Evolutionary conservation across 1,140 invertebrate genomes (phyloP).

Genomic region (Sycophaga agraensis): DNA sequence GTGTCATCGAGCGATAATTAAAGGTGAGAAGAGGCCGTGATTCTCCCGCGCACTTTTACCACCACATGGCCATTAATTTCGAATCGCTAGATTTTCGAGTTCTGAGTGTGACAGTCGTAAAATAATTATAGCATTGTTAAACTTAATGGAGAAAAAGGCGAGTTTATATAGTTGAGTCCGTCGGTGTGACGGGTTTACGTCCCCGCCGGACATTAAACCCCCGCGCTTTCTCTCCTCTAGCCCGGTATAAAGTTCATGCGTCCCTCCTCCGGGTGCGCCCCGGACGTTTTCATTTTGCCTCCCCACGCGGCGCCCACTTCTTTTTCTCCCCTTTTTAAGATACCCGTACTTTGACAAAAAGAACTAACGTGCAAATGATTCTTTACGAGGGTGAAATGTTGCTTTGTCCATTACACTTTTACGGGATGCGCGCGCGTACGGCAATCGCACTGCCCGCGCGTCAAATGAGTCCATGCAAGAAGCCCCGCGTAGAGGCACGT

Average conservation of each 20-base stretch:
- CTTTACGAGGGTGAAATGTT: conserved; percentile 13
- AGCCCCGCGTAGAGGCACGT: no score
- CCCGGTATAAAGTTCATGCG: conserved; percentile 15
- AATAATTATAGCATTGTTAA: conserved; percentile 28
- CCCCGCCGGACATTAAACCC: conserved; percentile 11
- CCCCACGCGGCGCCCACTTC: not conserved
- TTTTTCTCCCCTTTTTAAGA: not conserved
- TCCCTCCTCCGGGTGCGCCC: not conserved
- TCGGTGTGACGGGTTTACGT: conserved; percentile 10
- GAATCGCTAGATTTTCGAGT: conserved; percentile 17
- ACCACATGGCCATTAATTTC: conserved; percentile 1
- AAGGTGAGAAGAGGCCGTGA: not conserved
- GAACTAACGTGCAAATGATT: conserved; percentile 17
- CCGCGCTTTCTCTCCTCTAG: no score
- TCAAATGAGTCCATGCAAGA: conserved; percentile 12
- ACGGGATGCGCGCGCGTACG: not conserved
- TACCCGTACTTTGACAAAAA: not conserved
- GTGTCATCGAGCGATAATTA: conserved; percentile 1
- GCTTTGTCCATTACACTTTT: not conserved
- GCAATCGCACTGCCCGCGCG: not conserved
- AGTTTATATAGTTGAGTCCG: conserved; percentile 8
- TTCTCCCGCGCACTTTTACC: conserved; percentile 1
- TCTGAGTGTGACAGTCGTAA: conserved; percentile 23
- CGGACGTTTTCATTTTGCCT: conserved; percentile 12
- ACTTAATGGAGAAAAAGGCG: conserved; percentile 16